These are phyloP conservation scores for Uropetala carovei DNA, from an alignment of 2,888 invertebrate genomes.

Conservation along the genomic window DNA sequence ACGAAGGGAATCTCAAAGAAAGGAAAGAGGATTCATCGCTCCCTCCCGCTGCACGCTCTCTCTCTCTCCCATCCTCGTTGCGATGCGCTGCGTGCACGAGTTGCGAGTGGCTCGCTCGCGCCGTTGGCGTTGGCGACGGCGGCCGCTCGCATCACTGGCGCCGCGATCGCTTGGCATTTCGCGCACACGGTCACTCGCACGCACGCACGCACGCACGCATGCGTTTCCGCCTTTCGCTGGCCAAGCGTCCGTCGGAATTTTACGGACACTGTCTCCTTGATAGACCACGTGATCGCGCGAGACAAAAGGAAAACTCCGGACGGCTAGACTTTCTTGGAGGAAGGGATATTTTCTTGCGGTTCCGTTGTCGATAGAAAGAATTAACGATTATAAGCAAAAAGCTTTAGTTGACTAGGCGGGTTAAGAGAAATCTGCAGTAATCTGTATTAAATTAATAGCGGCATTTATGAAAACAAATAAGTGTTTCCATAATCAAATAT, in stretches of 20 bases:
- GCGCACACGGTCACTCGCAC: constrained; percentile 27
- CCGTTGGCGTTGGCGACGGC: neutral
- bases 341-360: no score
- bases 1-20: neutral
- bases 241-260: constrained; percentile 40
- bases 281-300: neutral
- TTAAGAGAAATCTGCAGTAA: no score
- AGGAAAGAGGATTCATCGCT: neutral
- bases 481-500: no score
- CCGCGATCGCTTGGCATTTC: constrained; percentile 60
- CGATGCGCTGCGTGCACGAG: constrained; percentile 34
- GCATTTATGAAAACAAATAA: no score
- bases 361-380: no score
- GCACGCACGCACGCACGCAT: constrained; percentile 35
- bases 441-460: no score
- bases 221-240: constrained; percentile 39
- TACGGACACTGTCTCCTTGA: constrained; percentile 16
- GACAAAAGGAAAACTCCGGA: constrained; percentile 5
- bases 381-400: no score
- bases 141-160: constrained; percentile 33
- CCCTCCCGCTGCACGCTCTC: neutral
- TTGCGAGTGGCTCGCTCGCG: neutral
- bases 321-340: neutral
- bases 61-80: constrained; percentile 12
- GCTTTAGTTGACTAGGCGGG: no score